Evolutionary conservation across 2,888 invertebrate species (phyloP).

Genomic region (Yponomeuta evonymella): DNA sequence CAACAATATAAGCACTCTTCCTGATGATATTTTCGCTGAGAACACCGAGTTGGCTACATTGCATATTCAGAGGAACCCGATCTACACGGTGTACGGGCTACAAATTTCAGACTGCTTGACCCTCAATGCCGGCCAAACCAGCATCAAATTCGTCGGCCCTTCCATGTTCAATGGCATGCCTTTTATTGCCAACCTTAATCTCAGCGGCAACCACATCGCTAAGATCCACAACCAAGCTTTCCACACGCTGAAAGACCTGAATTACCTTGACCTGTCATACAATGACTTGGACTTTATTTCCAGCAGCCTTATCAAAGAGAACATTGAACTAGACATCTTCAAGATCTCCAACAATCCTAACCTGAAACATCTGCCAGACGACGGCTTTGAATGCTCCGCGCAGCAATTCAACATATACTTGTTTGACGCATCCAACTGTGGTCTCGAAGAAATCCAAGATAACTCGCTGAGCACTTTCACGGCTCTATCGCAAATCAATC

Average conservation of each 20-base stretch:
- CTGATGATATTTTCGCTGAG: conserved; percentile 78
- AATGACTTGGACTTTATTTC: conserved; percentile 82
- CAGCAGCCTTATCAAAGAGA: conserved; percentile 81
- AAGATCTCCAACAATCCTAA: conserved; percentile 82
- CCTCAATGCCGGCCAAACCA: conserved; percentile 82
- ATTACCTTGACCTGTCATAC: conserved; percentile 83
- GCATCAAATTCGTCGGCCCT: conserved; percentile 79
- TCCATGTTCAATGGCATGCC: conserved; percentile 80
- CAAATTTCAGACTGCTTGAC: conserved; percentile 79
- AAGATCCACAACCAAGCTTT: conserved; percentile 83
- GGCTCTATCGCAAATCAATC: conserved; percentile 79
- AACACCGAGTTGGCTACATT: conserved; percentile 81
- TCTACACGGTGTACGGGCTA: conserved; percentile 78
- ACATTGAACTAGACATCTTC: conserved; percentile 81
- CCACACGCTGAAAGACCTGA: conserved; percentile 78
- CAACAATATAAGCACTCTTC: conserved; percentile 79
- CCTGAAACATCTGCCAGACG: conserved; percentile 79
- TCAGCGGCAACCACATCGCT: conserved; percentile 82
- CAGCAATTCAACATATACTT: conserved; percentile 79
- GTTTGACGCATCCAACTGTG: conserved; percentile 85
- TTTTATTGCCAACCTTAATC: conserved; percentile 79
- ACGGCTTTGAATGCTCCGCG: conserved; percentile 79
- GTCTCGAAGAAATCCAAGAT: conserved; percentile 77
- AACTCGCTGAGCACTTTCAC: conserved; percentile 84
- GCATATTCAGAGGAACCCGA: conserved; percentile 81